A percentile compares a stretch with the other conserved stretches of the same genome.
These are phyloP conservation scores for Onychostruthus taczanowskii DNA, from an alignment of 2,113 vertebrate genomes.

Conservation along the genomic window DNA sequence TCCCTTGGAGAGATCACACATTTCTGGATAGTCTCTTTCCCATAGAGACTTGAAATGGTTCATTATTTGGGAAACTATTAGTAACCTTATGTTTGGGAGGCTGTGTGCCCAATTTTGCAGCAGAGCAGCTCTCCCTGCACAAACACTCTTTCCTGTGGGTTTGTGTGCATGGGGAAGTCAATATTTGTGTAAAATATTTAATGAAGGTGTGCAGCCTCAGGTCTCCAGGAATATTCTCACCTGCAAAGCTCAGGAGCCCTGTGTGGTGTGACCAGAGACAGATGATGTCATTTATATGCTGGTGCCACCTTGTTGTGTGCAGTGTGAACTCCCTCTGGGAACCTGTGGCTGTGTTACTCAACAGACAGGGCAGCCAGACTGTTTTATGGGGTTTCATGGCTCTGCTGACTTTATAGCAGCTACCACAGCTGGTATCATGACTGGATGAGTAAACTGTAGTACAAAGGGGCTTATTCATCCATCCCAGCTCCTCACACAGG, in stretches of 20 bases:
- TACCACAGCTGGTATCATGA: not conserved
- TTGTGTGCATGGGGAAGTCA: conserved; percentile 54
- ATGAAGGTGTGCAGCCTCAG: conserved; percentile 49
- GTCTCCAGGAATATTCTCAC: conserved; percentile 37
- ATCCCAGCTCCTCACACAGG: not conserved
- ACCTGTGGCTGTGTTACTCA: not conserved
- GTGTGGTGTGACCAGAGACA: not conserved
- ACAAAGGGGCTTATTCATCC: not conserved
- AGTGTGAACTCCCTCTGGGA: not conserved
- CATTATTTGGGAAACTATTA: conserved; percentile 41
- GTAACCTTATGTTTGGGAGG: conserved; percentile 1
- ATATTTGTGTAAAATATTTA: conserved; percentile 71
- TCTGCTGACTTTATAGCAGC: not conserved
- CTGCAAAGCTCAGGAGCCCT: not conserved
- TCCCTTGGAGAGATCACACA: not conserved
- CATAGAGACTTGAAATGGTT: not conserved
- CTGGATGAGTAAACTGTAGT: not conserved
- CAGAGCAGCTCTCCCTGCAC: not conserved
- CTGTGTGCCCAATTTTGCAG: not conserved
- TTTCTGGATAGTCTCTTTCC: conserved; percentile 4
- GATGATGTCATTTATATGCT: not conserved
- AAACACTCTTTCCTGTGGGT: conserved; percentile 20
- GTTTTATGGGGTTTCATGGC: not conserved
- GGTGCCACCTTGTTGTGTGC: not conserved
- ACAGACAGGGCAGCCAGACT: not conserved